phyloP scores from a whole-genome alignment of 30 jellyfish, hydroid and myxozoan genomes.

The Cassiopea xamachana region DNA sequence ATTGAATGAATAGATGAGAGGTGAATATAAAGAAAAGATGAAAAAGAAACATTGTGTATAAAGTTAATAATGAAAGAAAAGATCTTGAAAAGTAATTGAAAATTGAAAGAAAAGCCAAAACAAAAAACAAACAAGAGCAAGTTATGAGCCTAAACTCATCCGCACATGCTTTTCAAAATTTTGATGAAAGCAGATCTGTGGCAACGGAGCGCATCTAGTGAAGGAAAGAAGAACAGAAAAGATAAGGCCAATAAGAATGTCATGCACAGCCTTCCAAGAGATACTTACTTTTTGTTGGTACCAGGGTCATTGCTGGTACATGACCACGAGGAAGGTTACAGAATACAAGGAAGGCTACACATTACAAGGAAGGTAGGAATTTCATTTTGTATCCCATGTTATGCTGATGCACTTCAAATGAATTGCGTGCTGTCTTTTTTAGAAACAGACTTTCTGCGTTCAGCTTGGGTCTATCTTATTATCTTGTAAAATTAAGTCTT shows the following conservation, averaged over 20 bases:
- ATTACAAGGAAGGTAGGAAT: no score
- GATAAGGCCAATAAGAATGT: not conserved
- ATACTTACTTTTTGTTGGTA: no score
- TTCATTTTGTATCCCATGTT: no score
- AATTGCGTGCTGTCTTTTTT: no score
- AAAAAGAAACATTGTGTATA: not conserved
- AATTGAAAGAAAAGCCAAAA: not conserved
- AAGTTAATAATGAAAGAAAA: not conserved
- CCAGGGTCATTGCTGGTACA: no score
- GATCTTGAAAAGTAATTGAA: constrained; percentile 3
- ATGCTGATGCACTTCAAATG: no score
- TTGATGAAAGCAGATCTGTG: not conserved
- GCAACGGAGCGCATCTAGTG: not conserved
- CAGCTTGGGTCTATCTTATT: no score
- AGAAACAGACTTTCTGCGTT: no score
- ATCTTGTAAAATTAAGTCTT: no score
- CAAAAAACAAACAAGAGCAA: not conserved
- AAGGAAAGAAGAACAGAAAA: not conserved
- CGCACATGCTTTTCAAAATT: not conserved
- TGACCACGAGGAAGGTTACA: no score
- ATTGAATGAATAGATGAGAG: not conserved
- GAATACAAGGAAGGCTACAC: no score
- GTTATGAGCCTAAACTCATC: not conserved
- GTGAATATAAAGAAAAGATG: constrained; percentile 1
- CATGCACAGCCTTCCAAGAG: not conserved